Base-by-base conservation (phyloP, 2,888 invertebrate genomes). In the Cephus runcator region DNA sequence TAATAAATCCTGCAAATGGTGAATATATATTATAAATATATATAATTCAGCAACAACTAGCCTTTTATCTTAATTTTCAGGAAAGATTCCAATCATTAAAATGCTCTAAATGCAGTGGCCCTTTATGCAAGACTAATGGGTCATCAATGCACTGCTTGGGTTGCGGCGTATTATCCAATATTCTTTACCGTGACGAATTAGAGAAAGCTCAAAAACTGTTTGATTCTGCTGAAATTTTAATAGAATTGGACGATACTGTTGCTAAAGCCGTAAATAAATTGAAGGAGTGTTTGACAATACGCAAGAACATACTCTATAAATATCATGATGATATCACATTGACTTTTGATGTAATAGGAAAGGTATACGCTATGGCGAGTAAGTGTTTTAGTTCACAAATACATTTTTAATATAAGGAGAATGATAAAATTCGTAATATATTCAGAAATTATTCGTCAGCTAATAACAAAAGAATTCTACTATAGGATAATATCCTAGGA, bases 341-440 rank as follows among this genome's bases (percentile, higher is more conserved):
- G 76, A 91, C 91, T 12, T 88, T 91, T 69, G 93, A 93, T 86
- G 89, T 92, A 69, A 87, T 94, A 69, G 94, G 93, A 76, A 92
- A 92, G 83, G 92, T 93, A 83, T 92, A 93, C 84, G 92, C 93
- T 11, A 90, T 91, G 77, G 87, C 89, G 83, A 93, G 94, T 94
- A 88, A 85, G 85, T 84, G 78, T 80, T 75, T 40, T 31, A 69
- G 69, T 73, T 33, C 68, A 31, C 31, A 34, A 34, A 76, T 75
- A 73, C 34, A 34, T 68, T 35, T 75, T 77, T 6, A 69, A 31
- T 69, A 12, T 33, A 69, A 4, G 30, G 11, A 33, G 11, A 12
- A 69, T 69, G 4, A 40, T 40, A 15, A 40, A 40, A 40, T 30
- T 69, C 69, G 12, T 69, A 31, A 69, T 69, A 33, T 69, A 33